phyloP scores from a whole-genome alignment of 2,797 vertebrate genomes.

The Anabacerthia variegaticeps region DNA sequence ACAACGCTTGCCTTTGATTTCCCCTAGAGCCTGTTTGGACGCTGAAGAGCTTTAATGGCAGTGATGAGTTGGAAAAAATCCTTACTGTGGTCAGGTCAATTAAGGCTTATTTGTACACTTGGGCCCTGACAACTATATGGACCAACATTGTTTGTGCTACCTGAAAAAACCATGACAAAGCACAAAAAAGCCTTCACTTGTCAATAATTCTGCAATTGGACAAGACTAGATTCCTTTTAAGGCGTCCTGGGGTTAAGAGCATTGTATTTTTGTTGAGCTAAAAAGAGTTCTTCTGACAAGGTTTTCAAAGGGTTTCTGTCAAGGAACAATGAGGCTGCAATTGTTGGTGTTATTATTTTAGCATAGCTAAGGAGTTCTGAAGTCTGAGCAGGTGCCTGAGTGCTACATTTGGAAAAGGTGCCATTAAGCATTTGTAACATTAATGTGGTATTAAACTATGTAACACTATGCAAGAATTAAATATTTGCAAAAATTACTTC shows the following conservation, averaged over 20 bases:
- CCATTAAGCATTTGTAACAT: neutral
- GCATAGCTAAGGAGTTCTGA: neutral
- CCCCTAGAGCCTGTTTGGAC: neutral
- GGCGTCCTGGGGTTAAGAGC: neutral
- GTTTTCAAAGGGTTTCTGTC: constrained; percentile 11
- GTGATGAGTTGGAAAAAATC: neutral
- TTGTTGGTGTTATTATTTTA: neutral
- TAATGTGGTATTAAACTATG: neutral
- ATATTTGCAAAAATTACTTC: neutral
- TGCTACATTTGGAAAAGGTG: neutral
- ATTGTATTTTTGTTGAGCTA: neutral
- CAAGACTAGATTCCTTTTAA: neutral
- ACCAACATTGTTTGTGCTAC: neutral
- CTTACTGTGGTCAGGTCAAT: neutral
- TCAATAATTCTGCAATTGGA: neutral
- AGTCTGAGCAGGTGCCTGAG: neutral
- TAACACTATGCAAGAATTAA: neutral
- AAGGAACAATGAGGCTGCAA: neutral
- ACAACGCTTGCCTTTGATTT: neutral
- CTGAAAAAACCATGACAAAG: neutral
- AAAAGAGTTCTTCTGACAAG: neutral
- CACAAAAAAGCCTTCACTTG: neutral
- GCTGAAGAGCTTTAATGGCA: neutral
- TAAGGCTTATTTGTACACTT: neutral
- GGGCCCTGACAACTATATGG: neutral